A percentile compares a stretch with the other conserved stretches of the same genome.
Evolutionary conservation across 2,797 vertebrate genomes (phyloP).

Genomic region (Fundulus diaphanus): DNA sequence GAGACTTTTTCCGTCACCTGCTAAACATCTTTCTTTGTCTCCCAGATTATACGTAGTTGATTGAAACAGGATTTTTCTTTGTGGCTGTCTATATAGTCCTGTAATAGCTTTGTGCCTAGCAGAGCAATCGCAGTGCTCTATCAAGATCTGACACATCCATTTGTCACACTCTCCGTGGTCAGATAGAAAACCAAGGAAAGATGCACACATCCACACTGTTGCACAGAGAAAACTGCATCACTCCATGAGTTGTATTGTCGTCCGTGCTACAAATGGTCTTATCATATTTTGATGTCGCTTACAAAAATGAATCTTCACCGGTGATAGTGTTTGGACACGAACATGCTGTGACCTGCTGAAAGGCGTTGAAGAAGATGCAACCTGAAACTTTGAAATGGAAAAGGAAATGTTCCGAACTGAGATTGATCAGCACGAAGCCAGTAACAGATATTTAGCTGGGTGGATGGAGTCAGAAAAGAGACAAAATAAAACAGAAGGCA

Average conservation of each 20-base stretch:
- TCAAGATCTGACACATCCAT: conserved; percentile 80
- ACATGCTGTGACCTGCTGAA: conserved; percentile 30
- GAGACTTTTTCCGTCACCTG: conserved; percentile 54
- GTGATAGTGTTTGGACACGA: conserved; percentile 46
- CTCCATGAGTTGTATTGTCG: conserved; percentile 37
- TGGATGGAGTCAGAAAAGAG: conserved; percentile 22
- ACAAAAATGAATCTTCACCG: conserved; percentile 39
- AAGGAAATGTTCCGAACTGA: conserved; percentile 31
- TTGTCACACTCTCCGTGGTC: conserved; percentile 77
- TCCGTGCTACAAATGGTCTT: conserved; percentile 43
- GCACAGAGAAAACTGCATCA: conserved; percentile 29
- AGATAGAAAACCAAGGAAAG: conserved; percentile 69
- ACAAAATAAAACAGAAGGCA: conserved; percentile 15
- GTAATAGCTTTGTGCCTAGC: conserved; percentile 77
- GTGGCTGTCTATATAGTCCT: conserved; percentile 71
- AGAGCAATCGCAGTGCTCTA: conserved; percentile 76
- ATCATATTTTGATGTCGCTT: conserved; percentile 55
- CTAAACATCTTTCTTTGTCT: conserved; percentile 68
- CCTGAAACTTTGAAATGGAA: conserved; percentile 41
- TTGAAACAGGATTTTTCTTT: conserved; percentile 78
- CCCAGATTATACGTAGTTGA: conserved; percentile 72
- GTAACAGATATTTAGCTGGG: conserved; percentile 23
- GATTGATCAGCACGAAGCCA: conserved; percentile 36
- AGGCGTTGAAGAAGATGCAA: conserved; percentile 18
- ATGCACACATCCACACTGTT: conserved; percentile 35